Percentiles rank a stretch among this genome's conserved stretches.
phyloP scores from a whole-genome alignment of 2,888 invertebrate species.

The Eudemis profundana region DNA sequence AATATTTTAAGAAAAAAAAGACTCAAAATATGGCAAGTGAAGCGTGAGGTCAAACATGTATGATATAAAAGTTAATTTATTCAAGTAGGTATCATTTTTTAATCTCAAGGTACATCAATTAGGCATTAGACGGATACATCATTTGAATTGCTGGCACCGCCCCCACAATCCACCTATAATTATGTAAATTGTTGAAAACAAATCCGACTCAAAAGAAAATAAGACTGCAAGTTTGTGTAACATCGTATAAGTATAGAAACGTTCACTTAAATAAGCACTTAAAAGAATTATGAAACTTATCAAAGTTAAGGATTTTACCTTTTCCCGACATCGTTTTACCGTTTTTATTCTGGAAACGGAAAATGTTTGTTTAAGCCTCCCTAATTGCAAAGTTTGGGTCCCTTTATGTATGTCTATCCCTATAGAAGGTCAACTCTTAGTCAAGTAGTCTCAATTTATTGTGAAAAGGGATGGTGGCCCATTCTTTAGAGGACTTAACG shows the following conservation, averaged over 20 bases:
- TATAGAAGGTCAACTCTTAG: not conserved
- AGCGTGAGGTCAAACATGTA: no score
- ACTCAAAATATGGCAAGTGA: no score
- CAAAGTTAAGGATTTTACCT: constrained; percentile 12
- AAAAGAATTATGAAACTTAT: constrained; percentile 26
- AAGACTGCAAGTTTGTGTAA: not conserved
- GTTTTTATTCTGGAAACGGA: constrained; percentile 10
- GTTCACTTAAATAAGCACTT: not conserved
- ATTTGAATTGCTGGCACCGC: no score
- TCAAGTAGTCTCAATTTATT: not conserved
- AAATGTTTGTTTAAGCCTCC: constrained; percentile 19
- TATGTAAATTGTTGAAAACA: no score
- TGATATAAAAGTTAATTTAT: no score
- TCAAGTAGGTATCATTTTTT: no score
- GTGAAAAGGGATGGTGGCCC: not conserved
- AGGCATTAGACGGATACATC: no score
- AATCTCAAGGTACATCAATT: no score
- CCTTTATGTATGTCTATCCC: not conserved
- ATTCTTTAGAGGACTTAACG: not conserved
- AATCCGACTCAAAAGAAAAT: no score
- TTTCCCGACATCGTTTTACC: constrained; percentile 26
- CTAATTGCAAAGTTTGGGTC: constrained; percentile 27
- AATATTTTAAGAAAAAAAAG: no score
- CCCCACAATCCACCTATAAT: no score
- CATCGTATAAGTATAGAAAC: not conserved